Percentiles rank a stretch among this genome's conserved stretches.
Conservation (phyloP, 2,113 vertebrate genomes). For the Nothocercus julius region DNA sequence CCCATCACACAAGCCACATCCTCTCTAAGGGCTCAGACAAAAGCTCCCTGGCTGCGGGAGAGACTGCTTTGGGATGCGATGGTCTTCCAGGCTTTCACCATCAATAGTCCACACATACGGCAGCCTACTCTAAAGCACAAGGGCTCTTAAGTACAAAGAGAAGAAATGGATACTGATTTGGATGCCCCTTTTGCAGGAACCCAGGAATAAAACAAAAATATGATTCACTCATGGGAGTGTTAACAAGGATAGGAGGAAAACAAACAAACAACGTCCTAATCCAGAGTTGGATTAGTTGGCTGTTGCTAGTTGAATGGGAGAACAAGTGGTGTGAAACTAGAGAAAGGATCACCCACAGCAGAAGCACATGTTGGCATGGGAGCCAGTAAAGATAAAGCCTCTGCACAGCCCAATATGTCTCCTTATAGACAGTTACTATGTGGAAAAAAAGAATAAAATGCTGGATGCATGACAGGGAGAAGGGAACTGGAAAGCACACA, state of each 20-base stretch:
- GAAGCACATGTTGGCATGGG: not conserved
- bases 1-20: not conserved
- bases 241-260: not conserved
- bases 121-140: not conserved
- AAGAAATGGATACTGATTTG: not conserved
- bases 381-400: not conserved
- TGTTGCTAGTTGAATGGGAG: not conserved
- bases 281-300: not conserved
- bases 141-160: not conserved
- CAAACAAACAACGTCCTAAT: not conserved
- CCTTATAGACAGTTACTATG: not conserved
- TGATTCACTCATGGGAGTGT: not conserved
- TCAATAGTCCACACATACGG: fast-evolving
- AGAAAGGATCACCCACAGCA: not conserved
- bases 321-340: not conserved
- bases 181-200: not conserved
- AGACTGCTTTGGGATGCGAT: not conserved
- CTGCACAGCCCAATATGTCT: not conserved
- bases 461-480: not conserved
- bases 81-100: not conserved
- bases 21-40: not conserved
- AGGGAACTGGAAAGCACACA: not conserved
- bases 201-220: not conserved
- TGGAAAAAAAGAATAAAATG: not conserved
- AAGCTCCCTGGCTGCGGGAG: not conserved